Evolutionary conservation across 1,140 invertebrate species (phyloP), one percentile per base, ranked within the genome.

Genomic region (Argopecten irradians): DNA sequence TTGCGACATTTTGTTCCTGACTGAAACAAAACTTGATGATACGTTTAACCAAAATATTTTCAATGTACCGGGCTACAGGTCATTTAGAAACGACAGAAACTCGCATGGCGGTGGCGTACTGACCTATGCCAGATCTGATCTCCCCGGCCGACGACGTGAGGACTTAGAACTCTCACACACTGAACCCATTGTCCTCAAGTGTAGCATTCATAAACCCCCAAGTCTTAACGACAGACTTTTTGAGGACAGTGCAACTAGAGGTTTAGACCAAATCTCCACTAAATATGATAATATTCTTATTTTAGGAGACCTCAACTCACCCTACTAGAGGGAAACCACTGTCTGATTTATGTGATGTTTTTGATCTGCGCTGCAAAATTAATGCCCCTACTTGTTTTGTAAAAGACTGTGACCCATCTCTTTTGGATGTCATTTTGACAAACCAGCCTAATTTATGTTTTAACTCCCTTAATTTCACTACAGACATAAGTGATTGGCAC

Each of bases 1-100:
- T 1, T 41, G 34, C 9, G 84, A 85, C 41, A 43, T 85, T 39
- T 85, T 85, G 16, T 85, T 85, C 34, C 3, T 85, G 3, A 2
- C 32, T 13, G 84, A 85, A 35, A 43, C 84, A 33, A 85, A 85
- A 16, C 13, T 85, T 22, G 84, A 85, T 7, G 84, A 85, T n/a
- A 85, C 84, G 1, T 85, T 39, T 13, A 85, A 1, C 34, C 84
- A 85, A 32, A 9, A 5, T 2, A 5, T 3, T 85, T 85, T 85
- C 34, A 22, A 43, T 32, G 8, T 43, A 0, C 36, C 36, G 32
- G 84, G 84, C 13, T 85, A 43, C 34, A 33, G n/a, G 19, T 11
- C n/a, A 9, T 85, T 43, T 7, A 1, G 84, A 28, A 85, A 85
- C 16, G 39, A 85, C 36, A 1, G 84, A 2, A 39, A 85, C 33